These are phyloP conservation scores for Lasioglossum morio DNA, from an alignment of 2,888 invertebrate genomes.

Conservation along the genomic window DNA sequence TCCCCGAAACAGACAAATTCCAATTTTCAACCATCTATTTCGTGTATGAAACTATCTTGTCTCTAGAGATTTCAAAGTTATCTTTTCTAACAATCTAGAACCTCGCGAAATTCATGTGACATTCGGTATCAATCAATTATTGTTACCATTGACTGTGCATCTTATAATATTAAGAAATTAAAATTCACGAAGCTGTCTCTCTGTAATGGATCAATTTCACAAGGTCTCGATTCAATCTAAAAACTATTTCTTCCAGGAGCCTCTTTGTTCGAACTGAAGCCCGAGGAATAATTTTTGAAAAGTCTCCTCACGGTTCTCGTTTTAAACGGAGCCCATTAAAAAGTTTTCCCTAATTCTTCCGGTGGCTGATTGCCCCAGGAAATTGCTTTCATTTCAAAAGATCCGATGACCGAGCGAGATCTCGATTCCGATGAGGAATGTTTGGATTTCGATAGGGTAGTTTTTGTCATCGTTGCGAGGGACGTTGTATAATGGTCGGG, in stretches of 20 bases:
- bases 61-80: too few species aligned
- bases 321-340: not conserved
- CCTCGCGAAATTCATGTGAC: too few species aligned
- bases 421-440: not conserved
- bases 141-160: too few species aligned
- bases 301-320: not conserved
- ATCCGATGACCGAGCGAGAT: not conserved
- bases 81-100: too few species aligned
- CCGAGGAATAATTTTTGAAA: not conserved
- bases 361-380: not conserved
- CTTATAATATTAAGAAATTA: too few species aligned
- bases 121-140: too few species aligned
- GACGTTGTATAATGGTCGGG: not conserved
- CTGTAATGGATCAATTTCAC: too few species aligned
- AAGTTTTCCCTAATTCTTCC: not conserved
- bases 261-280: not conserved
- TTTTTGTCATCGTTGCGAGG: not conserved
- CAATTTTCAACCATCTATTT: not conserved
- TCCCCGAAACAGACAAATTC: not conserved
- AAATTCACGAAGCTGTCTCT: too few species aligned
- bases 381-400: not conserved
- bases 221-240: not conserved
- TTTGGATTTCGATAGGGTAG: not conserved
- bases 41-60: too few species aligned
- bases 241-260: not conserved